These are phyloP conservation scores for Ceratina australensis DNA, from an alignment of 1,140 invertebrate species.

Conservation along the genomic window DNA sequence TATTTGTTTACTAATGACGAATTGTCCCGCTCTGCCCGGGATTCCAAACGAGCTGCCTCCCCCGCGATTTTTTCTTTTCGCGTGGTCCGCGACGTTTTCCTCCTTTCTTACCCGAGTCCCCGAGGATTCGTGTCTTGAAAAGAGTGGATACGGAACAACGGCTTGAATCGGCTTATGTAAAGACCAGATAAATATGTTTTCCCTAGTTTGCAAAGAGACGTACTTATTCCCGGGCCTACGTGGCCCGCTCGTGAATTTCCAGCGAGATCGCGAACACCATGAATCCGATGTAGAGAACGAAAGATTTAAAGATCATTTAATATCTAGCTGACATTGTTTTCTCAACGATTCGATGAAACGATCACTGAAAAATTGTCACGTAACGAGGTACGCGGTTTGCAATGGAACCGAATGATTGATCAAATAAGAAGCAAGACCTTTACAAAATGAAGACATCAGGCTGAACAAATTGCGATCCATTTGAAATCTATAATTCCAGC, in stretches of 20 bases:
- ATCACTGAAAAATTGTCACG: too few species aligned
- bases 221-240: neutral
- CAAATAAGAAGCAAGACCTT: neutral
- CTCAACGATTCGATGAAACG: too few species aligned
- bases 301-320: too few species aligned
- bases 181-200: slow-evolving; percentile 45
- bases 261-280: too few species aligned
- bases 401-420: too few species aligned
- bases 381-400: too few species aligned
- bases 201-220: neutral
- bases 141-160: slow-evolving; percentile 40
- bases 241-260: slow-evolving; percentile 10
- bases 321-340: too few species aligned
- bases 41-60: too few species aligned
- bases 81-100: slow-evolving; percentile 37
- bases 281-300: too few species aligned
- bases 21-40: slow-evolving; percentile 65
- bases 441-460: neutral
- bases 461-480: neutral
- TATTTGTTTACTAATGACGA: slow-evolving; percentile 75
- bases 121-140: slow-evolving; percentile 30
- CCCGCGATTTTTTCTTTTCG: slow-evolving; percentile 54
- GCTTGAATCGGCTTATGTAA: slow-evolving; percentile 45
- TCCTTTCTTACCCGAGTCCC: slow-evolving; percentile 24
- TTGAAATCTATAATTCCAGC: neutral